Evolutionary conservation across 2,888 invertebrate genomes (phyloP).

Genomic region (Nyleta sp.): DNA sequence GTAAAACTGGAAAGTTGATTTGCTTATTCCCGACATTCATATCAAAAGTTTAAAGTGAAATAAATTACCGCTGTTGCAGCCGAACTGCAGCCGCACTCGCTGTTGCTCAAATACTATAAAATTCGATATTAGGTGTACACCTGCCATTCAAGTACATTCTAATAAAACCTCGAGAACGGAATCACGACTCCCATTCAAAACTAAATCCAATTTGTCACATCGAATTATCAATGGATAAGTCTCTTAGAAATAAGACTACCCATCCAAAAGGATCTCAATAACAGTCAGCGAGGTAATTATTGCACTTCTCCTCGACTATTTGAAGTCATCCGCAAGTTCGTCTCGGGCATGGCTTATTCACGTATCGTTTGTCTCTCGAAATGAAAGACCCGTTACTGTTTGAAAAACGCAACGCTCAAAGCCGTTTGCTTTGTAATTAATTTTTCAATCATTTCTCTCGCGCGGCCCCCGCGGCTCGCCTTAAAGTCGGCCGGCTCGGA

Average conservation of each 20-base stretch:
- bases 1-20: conserved; percentile 26
- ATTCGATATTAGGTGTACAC: too few relatives aligned
- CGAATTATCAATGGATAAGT: not conserved
- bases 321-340: too few relatives aligned
- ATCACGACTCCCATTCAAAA: not conserved
- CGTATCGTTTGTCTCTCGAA: not conserved
- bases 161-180: not conserved
- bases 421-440: conserved; percentile 52
- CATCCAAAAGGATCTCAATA: conserved; percentile 5
- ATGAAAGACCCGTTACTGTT: conserved; percentile 11
- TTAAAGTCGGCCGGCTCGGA: conserved; percentile 46
- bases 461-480: conserved; percentile 30
- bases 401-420: conserved; percentile 33
- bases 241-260: too few relatives aligned
- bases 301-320: not conserved
- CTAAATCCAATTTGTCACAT: not conserved
- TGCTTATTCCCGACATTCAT: conserved; percentile 22
- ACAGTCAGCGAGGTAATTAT: conserved; percentile 12
- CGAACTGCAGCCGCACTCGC: too few relatives aligned
- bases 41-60: conserved; percentile 26
- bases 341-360: conserved; percentile 27
- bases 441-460: conserved; percentile 57
- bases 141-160: too few relatives aligned
- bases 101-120: too few relatives aligned
- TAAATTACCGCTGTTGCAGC: conserved; percentile 32